A percentile compares a stretch with the other conserved stretches of the same genome.
Conservation (phyloP, 37 sponge, comb jelly and placozoan species). For the Cliona cf. orientalis region DNA sequence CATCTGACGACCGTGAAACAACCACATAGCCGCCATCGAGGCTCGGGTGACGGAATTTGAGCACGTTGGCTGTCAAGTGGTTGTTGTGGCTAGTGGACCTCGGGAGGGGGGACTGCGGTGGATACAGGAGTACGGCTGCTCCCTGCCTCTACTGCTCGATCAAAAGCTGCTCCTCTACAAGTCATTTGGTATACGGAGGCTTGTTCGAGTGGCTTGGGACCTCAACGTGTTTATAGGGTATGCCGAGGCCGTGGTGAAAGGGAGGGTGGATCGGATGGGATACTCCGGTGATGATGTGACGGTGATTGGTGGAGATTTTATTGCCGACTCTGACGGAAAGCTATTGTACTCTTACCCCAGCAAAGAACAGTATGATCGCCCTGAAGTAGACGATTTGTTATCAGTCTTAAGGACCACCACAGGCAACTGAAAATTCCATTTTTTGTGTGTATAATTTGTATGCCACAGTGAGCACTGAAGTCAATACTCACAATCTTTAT, state of each 20-base stretch:
- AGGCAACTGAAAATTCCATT: no score
- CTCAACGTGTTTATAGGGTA: conserved; percentile 33
- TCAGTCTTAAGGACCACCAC: no score
- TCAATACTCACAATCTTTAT: no score
- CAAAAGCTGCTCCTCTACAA: conserved; percentile 39
- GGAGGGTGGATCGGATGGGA: conserved; percentile 2
- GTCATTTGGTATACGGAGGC: conserved; percentile 40
- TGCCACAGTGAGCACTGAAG: no score
- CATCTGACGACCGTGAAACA: conserved; percentile 66
- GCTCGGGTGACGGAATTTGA: conserved; percentile 13
- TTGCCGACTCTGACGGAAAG: conserved; percentile 40
- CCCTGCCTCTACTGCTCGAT: conserved; percentile 36
- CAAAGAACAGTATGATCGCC: conserved; percentile 60
- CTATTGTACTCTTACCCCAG: conserved; percentile 43
- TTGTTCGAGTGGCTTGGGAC: conserved; percentile 31
- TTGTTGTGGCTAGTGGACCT: conserved; percentile 28
- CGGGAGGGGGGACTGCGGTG: conserved; percentile 26
- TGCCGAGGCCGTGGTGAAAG: conserved; percentile 44
- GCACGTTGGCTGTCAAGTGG: conserved; percentile 21
- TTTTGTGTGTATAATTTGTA: no score
- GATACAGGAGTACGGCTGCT: conserved; percentile 12
- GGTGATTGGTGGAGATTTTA: conserved; percentile 75
- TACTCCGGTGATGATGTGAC: conserved; percentile 56
- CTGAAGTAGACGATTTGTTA: conserved; percentile 46
- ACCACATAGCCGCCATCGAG: conserved; percentile 37